Conservation (phyloP, 37 sponge, comb jelly and placozoan genomes). For the Chondrosia reniformis region DNA sequence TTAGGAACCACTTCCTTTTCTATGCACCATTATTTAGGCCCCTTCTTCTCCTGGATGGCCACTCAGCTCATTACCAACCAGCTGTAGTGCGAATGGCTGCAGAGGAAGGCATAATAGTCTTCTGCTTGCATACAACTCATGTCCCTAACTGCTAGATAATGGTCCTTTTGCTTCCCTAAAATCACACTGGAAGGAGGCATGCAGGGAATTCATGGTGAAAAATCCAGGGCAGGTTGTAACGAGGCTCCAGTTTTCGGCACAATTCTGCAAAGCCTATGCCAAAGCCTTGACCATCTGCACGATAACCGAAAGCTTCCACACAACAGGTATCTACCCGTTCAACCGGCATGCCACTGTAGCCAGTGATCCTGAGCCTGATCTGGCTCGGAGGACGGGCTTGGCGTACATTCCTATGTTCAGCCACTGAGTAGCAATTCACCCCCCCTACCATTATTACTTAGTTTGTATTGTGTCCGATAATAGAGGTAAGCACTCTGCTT, state of each 20-base stretch:
- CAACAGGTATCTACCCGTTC: background rate
- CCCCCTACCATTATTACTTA: no score
- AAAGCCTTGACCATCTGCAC: background rate
- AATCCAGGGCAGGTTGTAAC: background rate
- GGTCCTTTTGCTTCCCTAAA: background rate
- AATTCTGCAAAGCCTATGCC: background rate
- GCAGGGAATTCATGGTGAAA: no score
- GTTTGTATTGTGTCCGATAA: no score
- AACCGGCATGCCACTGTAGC: constrained; percentile 4
- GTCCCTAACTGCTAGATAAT: background rate
- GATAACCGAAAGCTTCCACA: background rate
- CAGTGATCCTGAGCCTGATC: background rate
- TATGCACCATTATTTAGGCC: background rate
- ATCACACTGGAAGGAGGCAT: no score
- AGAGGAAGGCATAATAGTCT: no score
- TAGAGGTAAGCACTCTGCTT: no score
- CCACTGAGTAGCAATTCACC: no score
- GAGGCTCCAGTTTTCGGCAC: background rate
- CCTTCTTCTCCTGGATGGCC: background rate
- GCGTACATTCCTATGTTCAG: background rate
- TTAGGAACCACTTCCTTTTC: background rate
- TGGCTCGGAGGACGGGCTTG: background rate
- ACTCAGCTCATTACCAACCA: constrained; percentile 3
- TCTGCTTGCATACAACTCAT: background rate
- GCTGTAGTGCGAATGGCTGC: background rate